A percentile compares a stretch with the other conserved stretches of the same genome.
These are phyloP conservation scores for Ciconia maguari DNA, from an alignment of 2,113 vertebrate species.

Conservation along the genomic window DNA sequence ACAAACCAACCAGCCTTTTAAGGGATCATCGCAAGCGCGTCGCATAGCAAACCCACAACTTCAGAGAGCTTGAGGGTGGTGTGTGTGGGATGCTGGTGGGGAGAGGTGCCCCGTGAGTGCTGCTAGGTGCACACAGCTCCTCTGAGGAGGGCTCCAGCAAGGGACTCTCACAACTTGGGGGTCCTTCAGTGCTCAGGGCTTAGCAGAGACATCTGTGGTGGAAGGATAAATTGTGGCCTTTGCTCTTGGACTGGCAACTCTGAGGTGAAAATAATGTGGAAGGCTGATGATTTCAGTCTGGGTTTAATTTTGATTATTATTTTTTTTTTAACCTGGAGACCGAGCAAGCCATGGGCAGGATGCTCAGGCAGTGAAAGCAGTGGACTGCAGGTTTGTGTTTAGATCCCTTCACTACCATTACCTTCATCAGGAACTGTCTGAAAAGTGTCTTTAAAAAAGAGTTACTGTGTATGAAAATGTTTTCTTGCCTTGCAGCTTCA, in stretches of 20 bases:
- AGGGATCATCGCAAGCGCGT: not conserved
- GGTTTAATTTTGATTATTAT: not conserved
- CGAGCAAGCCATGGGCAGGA: not conserved
- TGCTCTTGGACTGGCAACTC: not conserved
- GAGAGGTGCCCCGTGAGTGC: rapidly evolving
- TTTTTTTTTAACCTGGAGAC: not conserved
- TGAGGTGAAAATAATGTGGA: not conserved
- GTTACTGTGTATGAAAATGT: not conserved
- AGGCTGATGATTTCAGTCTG: not conserved
- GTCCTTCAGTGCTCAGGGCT: not conserved
- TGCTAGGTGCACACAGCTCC: not conserved
- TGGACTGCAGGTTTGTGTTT: not conserved
- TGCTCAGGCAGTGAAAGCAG: not conserved
- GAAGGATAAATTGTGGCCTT: not conserved
- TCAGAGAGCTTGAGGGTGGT: not conserved
- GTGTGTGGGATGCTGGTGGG: not conserved
- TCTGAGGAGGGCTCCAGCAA: not conserved
- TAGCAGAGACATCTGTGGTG: not conserved
- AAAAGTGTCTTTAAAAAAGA: not conserved
- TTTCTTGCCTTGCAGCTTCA: not conserved
- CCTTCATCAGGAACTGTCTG: not conserved
- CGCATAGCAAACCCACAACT: not conserved
- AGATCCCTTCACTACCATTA: not conserved
- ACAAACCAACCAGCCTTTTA: not conserved
- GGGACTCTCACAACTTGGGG: not conserved